These are phyloP conservation scores for Caradrina kadenii DNA, from an alignment of 2,888 invertebrate species.

Conservation along the genomic window DNA sequence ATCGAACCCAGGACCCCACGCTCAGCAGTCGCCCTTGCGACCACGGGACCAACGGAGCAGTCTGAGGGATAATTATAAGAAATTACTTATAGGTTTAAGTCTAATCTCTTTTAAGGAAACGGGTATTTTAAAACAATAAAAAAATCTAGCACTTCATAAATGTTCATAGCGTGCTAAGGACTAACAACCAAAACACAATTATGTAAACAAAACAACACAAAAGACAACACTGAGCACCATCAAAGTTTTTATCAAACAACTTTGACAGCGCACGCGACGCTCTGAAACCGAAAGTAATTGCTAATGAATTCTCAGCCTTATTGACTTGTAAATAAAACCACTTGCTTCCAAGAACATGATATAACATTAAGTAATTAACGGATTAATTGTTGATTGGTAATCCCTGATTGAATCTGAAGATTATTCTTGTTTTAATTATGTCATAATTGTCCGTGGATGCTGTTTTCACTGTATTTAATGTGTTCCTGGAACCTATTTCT, in stretches of 20 bases:
- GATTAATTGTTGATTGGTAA: constrained; percentile 54
- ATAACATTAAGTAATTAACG: constrained; percentile 56
- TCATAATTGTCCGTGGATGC: constrained; percentile 49
- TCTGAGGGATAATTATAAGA: too few relatives aligned
- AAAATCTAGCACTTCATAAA: constrained; percentile 21
- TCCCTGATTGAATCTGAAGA: constrained; percentile 52
- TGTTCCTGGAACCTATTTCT: constrained; percentile 50
- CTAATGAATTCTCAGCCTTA: constrained; percentile 54
- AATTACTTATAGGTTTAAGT: not conserved
- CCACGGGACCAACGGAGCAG: too few relatives aligned
- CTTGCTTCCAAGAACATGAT: constrained; percentile 47
- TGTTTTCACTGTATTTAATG: constrained; percentile 50
- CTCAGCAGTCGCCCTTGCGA: too few relatives aligned
- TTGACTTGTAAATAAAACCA: constrained; percentile 49
- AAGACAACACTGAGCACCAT: constrained; percentile 35
- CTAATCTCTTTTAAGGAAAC: constrained; percentile 27
- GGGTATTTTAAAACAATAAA: not conserved
- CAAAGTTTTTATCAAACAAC: constrained; percentile 49
- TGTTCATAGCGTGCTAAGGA: constrained; percentile 51
- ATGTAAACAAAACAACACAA: constrained; percentile 59
- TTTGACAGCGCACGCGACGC: constrained; percentile 60
- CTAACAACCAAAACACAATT: constrained; percentile 57
- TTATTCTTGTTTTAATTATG: constrained; percentile 59
- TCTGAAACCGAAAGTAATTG: constrained; percentile 61
- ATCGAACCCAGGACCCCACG: too few relatives aligned